Conservation (phyloP, 2,113 vertebrate genomes). For the Pomatostomus ruficeps region DNA sequence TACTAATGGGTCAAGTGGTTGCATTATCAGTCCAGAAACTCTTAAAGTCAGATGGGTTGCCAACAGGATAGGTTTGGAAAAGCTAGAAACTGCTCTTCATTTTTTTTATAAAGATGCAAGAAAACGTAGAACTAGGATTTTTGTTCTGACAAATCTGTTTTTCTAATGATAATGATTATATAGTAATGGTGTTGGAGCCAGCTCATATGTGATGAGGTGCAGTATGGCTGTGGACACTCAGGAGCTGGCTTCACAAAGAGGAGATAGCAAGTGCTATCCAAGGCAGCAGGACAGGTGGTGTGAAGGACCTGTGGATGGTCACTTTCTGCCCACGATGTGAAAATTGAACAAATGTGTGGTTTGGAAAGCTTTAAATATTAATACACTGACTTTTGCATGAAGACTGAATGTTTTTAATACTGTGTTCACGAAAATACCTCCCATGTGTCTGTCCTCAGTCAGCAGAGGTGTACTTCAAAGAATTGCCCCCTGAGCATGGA, state of each 20-base stretch:
- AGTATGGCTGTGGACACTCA: slow-evolving; percentile 73
- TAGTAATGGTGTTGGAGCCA: slow-evolving; percentile 69
- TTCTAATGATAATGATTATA: slow-evolving; percentile 35
- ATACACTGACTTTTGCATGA: background rate
- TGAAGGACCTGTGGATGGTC: slow-evolving; percentile 74
- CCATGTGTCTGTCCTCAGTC: slow-evolving; percentile 60
- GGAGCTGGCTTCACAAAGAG: slow-evolving; percentile 61
- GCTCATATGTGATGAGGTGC: slow-evolving; percentile 77
- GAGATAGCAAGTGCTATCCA: slow-evolving; percentile 55
- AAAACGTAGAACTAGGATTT: background rate
- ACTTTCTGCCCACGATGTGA: slow-evolving; percentile 69
- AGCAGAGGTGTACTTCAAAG: slow-evolving; percentile 61
- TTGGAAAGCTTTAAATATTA: slow-evolving; percentile 65
- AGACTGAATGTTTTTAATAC: slow-evolving; percentile 37
- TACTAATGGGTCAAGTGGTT: background rate
- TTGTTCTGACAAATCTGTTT: background rate
- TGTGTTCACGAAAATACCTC: slow-evolving; percentile 40
- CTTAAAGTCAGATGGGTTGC: background rate
- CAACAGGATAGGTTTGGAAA: background rate
- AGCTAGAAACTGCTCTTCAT: background rate
- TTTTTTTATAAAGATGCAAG: background rate
- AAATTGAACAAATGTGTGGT: slow-evolving; percentile 74
- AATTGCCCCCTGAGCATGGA: slow-evolving; percentile 50
- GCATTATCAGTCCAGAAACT: background rate
- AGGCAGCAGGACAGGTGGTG: slow-evolving; percentile 53